Evolutionary conservation across 2,113 vertebrate species (phyloP).

Genomic region (Etia nguti): DNA sequence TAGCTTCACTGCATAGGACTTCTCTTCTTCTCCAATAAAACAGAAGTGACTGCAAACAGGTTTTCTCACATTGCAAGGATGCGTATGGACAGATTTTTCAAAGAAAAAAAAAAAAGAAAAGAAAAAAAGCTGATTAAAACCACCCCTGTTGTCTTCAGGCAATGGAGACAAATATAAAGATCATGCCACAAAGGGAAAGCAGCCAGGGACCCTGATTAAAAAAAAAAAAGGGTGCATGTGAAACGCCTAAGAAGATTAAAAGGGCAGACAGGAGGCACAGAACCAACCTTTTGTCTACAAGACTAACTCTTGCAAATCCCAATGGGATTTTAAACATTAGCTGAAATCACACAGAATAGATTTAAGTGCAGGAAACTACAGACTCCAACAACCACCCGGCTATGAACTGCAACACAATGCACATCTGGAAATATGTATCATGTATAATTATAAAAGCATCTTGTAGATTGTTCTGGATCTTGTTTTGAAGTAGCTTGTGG

Average conservation of each 20-base stretch:
- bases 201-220: constrained; percentile 13
- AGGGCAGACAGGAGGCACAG: constrained; percentile 4
- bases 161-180: not conserved
- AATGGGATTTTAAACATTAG: constrained; percentile 20
- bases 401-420: not conserved
- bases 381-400: not conserved
- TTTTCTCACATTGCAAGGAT: not conserved
- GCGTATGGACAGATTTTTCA: not conserved
- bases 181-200: not conserved
- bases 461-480: not conserved
- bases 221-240: not conserved
- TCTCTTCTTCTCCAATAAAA: not conserved
- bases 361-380: not conserved
- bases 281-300: constrained; percentile 24
- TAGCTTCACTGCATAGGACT: not conserved
- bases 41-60: not conserved
- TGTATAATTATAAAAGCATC: not conserved
- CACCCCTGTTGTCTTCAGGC: not conserved
- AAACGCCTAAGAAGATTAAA: constrained; percentile 47
- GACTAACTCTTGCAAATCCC: constrained; percentile 5
- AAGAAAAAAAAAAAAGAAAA: not conserved
- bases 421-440: not conserved
- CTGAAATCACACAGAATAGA: not conserved
- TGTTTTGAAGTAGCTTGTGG: not conserved
- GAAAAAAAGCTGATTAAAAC: not conserved